Conservation (phyloP, 1,140 invertebrate species). For the Pomacea maculata region DNA sequence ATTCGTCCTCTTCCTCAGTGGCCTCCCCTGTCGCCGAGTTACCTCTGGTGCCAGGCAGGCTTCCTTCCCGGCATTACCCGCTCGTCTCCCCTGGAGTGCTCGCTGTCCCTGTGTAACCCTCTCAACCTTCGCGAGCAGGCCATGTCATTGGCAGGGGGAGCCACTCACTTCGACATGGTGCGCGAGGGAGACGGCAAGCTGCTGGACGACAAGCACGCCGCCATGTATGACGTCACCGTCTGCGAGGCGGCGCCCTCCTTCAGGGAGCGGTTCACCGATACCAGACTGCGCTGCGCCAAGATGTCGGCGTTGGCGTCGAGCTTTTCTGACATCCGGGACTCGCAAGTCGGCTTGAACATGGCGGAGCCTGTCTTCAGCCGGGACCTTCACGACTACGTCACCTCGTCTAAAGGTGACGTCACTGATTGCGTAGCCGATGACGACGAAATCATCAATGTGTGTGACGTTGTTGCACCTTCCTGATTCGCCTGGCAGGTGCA, state of each 20-base stretch:
- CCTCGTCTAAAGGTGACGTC: background rate
- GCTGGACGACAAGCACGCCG: background rate
- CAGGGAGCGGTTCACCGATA: background rate
- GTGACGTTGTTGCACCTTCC: constrained; percentile 7
- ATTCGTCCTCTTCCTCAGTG: background rate
- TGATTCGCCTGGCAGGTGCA: too few relatives aligned
- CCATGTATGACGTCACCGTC: background rate
- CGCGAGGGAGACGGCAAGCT: background rate
- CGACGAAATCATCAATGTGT: constrained; percentile 22
- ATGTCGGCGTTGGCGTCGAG: background rate
- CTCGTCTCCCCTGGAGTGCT: background rate
- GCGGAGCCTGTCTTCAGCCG: background rate
- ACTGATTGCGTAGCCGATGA: background rate
- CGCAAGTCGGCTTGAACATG: background rate
- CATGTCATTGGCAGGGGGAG: background rate
- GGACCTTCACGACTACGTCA: background rate
- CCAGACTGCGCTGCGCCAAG: background rate
- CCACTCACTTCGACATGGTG: background rate
- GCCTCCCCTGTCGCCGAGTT: background rate
- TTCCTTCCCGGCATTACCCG: background rate
- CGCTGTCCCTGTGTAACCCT: background rate
- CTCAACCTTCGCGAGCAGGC: background rate
- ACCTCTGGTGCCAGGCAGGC: constrained; percentile 3
- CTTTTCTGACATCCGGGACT: background rate
- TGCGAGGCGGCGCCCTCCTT: background rate